Percentiles rank a stretch among this genome's conserved stretches.
Evolutionary conservation across 2,888 invertebrate species (phyloP).

Genomic region (Boloria euphrosyne): DNA sequence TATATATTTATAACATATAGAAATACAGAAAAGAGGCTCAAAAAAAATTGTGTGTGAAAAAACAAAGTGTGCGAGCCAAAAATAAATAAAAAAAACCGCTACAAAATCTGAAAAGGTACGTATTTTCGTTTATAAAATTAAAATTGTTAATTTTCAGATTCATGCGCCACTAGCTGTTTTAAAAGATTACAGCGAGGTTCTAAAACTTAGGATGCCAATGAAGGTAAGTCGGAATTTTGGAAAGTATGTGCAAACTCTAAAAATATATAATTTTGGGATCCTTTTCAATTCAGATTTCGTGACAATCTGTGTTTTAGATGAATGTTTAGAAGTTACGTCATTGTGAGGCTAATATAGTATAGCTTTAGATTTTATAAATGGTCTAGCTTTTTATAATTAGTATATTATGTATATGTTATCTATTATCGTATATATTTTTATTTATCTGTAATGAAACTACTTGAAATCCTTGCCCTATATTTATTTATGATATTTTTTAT

Average conservation of each 20-base stretch:
- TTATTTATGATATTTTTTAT: too few relatives aligned
- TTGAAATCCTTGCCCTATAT: too few relatives aligned
- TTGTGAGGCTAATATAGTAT: constrained; percentile 3
- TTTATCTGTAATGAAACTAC: background rate
- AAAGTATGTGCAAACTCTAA: background rate
- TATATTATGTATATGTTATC: background rate
- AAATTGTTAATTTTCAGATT: constrained; percentile 80
- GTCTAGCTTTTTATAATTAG: constrained; percentile 3
- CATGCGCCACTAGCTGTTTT: constrained; percentile 93
- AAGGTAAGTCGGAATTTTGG: constrained; percentile 77
- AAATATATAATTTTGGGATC: constrained; percentile 14
- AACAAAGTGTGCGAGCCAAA: too few relatives aligned
- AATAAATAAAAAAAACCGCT: too few relatives aligned
- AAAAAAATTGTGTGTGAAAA: too few relatives aligned
- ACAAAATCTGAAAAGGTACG: too few relatives aligned
- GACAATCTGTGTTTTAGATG: constrained; percentile 1
- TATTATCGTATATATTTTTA: background rate
- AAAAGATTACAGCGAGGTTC: constrained; percentile 93
- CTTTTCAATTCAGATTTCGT: constrained; percentile 9
- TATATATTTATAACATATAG: too few relatives aligned
- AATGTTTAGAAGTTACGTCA: constrained; percentile 16
- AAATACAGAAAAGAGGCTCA: background rate
- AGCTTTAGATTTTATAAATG: constrained; percentile 4
- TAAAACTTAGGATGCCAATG: constrained; percentile 97
- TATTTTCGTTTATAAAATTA: too few relatives aligned